phyloP scores from a whole-genome alignment of 2,888 invertebrate species.

The Galerucella calmariensis region DNA sequence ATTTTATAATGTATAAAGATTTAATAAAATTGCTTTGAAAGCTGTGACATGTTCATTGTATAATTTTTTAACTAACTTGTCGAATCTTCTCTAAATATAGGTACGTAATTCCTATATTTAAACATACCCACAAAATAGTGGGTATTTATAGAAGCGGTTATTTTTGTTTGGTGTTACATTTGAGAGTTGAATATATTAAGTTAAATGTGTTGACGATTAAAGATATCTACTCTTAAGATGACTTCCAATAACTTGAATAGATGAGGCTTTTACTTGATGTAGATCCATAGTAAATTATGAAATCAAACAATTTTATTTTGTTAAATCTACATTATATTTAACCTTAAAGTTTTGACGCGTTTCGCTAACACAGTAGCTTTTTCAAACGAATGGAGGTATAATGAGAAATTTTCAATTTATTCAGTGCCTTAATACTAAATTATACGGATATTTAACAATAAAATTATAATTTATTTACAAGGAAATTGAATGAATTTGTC shows the following conservation, averaged over 20 bases:
- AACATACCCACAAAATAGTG: conserved; percentile 19
- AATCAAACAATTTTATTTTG: no score
- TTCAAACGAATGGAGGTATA: no score
- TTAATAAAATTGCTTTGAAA: conserved; percentile 9
- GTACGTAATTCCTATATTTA: background rate
- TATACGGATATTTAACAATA: no score
- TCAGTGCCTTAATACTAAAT: no score
- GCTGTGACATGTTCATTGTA: conserved; percentile 8
- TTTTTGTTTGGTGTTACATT: conserved; percentile 2
- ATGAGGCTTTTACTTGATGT: no score
- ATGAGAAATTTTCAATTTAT: no score
- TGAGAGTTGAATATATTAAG: background rate
- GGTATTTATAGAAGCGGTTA: conserved; percentile 28
- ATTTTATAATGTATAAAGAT: conserved; percentile 23
- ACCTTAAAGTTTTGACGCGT: no score
- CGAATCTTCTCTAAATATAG: conserved; percentile 27
- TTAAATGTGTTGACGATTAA: background rate
- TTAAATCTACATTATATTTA: no score
- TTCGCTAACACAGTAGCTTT: no score
- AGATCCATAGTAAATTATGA: no score
- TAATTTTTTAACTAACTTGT: conserved; percentile 10
- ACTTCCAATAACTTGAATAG: background rate
- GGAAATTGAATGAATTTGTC: no score
- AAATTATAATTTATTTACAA: no score
- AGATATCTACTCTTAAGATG: background rate